Conservation (phyloP, 2,113 vertebrate species). For the Hippocampus comes region DNA sequence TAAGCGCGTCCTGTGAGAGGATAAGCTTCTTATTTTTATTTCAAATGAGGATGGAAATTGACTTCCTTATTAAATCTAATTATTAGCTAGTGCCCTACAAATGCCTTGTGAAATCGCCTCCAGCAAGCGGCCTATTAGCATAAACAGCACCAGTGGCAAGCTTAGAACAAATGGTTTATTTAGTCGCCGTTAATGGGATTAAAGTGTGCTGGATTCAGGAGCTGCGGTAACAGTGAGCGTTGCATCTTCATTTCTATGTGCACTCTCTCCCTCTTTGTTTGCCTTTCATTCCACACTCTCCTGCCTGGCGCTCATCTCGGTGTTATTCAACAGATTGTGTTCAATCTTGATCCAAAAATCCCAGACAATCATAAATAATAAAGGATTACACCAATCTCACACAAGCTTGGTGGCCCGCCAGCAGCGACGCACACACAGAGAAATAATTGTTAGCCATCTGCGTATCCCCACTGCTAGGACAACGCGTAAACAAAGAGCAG, state of each 20-base stretch:
- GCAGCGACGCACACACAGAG: conserved; percentile 67
- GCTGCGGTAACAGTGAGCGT: conserved; percentile 61
- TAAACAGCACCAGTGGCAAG: conserved; percentile 76
- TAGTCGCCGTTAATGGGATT: conserved; percentile 78
- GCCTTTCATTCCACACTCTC: conserved; percentile 64
- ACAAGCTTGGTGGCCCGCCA: conserved; percentile 69
- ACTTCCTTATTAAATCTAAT: conserved; percentile 78
- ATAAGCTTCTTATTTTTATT: conserved; percentile 76
- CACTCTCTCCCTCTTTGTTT: conserved; percentile 65
- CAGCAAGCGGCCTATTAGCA: conserved; percentile 72
- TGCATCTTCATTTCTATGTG: conserved; percentile 68
- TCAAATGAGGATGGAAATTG: conserved; percentile 76
- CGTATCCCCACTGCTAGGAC: conserved; percentile 71
- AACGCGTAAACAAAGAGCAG: conserved; percentile 72
- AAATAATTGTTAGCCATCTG: conserved; percentile 79
- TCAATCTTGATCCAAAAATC: conserved; percentile 75
- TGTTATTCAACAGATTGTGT: conserved; percentile 74
- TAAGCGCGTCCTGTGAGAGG: conserved; percentile 65
- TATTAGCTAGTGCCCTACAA: conserved; percentile 78
- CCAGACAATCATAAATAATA: conserved; percentile 80
- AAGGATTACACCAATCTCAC: conserved; percentile 77
- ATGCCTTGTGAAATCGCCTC: conserved; percentile 72
- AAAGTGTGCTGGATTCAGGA: conserved; percentile 71
- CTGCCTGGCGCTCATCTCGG: conserved; percentile 55
- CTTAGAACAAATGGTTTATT: conserved; percentile 82